Evolutionary conservation across 2,888 invertebrate genomes (phyloP).

Genomic region (Brachyptera risi): DNA sequence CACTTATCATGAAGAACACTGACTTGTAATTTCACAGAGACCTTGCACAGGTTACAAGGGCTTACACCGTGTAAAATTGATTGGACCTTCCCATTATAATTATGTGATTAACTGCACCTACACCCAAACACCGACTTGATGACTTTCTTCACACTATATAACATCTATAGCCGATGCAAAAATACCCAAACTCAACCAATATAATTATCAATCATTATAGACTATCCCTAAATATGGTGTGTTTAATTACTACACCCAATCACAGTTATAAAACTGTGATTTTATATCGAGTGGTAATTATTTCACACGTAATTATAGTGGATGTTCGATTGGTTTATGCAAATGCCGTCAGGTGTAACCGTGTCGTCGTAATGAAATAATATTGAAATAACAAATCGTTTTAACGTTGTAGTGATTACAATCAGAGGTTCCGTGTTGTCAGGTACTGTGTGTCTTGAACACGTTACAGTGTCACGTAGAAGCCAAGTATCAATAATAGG

Average conservation of each 20-base stretch:
- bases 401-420: too few species aligned
- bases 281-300: neutral
- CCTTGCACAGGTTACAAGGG: too few species aligned
- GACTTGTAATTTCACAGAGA: too few species aligned
- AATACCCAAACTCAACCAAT: neutral
- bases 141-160: neutral
- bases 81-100: neutral
- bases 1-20: too few species aligned
- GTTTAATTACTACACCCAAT: conserved; percentile 16
- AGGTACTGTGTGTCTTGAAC: too few species aligned
- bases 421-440: too few species aligned
- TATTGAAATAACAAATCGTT: too few species aligned
- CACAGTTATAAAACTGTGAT: neutral
- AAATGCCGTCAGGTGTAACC: neutral
- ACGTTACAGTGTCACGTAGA: too few species aligned
- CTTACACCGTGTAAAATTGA: too few species aligned
- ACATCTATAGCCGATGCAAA: neutral
- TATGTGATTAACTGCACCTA: neutral
- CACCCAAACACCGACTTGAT: neutral
- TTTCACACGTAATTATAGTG: neutral
- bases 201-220: conserved; percentile 12
- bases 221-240: conserved; percentile 16
- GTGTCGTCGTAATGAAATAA: too few species aligned
- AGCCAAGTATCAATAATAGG: too few species aligned
- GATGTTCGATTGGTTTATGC: conserved; percentile 8